Base-by-base conservation (phyloP, 2,113 vertebrate genomes). In the Brachypteracias leptosomus region DNA sequence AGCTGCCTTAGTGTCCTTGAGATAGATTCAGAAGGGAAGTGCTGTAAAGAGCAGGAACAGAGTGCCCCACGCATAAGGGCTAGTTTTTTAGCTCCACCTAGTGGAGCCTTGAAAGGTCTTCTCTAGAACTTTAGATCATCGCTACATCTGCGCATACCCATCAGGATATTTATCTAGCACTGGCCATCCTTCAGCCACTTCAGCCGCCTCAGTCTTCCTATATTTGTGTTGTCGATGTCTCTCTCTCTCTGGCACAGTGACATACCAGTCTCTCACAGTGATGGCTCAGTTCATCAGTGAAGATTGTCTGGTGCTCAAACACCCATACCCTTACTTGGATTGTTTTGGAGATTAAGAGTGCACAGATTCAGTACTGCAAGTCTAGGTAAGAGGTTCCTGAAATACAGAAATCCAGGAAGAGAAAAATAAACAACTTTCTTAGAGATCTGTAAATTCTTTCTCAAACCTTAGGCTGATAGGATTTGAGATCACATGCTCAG, bases 11-110 rank as follows among this genome's bases (percentile, higher is more conserved):
- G 6, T 46, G 31, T 44, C n/a, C 9, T 62, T 62, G 16, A 33
- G 5, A 11, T 7, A 20, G 16, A 5, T 40, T 68, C 10, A 31
- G 28, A 24, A 21, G 22, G 17, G 21, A 61, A 59, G 65, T 49
- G 0, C 16, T 9, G 17, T 4, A 10, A 22, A 0, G 8, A n/a
- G 6, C 31, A 28, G 22, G 2, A 54, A n/a, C 36, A n/a, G 25
- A 16, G 10, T 40, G 28, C 10, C 11, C 13, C 5, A 1, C 2
- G 5, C 14, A 6, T 6, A 36, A 70, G 62, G 46, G 20, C 51
- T 51, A 70, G 49, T 28, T 83, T 93, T 58, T 51, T 35, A 89
- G 52, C 84, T 65, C 66, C 80, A 78, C 40, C 71, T 89, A 73
- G 68, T 84, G 85, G 84, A 68, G 9, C 9, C 5, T 79, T 75